Base-by-base conservation (phyloP, 1,140 invertebrate species). In the Drosophila saltans region DNA sequence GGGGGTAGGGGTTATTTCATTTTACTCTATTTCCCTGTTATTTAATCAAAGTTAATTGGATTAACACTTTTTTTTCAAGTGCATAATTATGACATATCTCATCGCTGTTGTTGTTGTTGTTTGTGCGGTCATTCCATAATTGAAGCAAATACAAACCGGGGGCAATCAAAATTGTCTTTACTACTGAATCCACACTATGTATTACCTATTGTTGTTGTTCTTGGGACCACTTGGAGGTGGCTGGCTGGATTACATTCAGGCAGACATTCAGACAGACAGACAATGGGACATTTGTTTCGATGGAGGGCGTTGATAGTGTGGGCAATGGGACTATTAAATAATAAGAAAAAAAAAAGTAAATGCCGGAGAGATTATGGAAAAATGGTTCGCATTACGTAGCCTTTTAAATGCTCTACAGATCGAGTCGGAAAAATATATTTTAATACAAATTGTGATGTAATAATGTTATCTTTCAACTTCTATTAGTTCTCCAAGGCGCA, bases 11-110 rank as follows among this genome's bases (percentile, higher is more conserved):
- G 21, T 24, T 2, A 40, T 30, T 11, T 58, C 16, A 9, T 16
- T 7, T 81, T 48, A 78, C 57, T 48, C 10, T 52, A 26, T 52
- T 85, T 86, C 78, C 82, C 63, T 59, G 66, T 63, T 64, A 66
- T 77, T 64, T 52, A 78, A 81, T 84, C 68, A 75, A 86, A 75
- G 33, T 85, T 81, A 85, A 85, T 85, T 85, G 64, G 71, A 85
- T 85, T 85, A 85, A 81, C 81, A 85, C 75, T 85, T 81, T 61
- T 61, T 39, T 48, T 56, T 81, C 66, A 73, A 80, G 64, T 67
- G 69, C 80, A 86, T 81, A 85, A 85, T 81, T 84, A 80, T 75
- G 76, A 65, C 64, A 75, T 72, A 75, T 75, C 72, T 68, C 40
- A 36, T 70, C 8, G 10, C 24, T 65, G 4, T 58, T 40, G 8